Evolutionary conservation across 1,140 invertebrate species (phyloP).

Genomic region (Leptonema lineaticorne): DNA sequence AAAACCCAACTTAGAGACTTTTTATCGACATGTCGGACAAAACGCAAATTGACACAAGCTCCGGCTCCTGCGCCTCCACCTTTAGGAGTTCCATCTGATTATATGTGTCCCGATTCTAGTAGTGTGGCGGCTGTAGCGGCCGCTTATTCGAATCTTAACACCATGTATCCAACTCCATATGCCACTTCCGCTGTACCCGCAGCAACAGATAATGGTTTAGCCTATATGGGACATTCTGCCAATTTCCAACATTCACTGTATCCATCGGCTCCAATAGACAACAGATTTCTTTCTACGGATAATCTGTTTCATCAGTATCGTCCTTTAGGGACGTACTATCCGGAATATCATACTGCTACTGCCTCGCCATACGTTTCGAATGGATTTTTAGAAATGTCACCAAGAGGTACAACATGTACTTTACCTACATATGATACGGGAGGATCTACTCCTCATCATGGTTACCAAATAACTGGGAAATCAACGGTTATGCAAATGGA

Average conservation of each 20-base stretch:
- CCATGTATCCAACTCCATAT: constrained; percentile 72
- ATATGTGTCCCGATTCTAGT: constrained; percentile 60
- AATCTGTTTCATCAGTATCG: constrained; percentile 86
- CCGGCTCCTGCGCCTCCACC: constrained; percentile 50
- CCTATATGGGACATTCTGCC: constrained; percentile 72
- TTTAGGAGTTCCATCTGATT: constrained; percentile 49
- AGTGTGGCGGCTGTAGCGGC: constrained; percentile 70
- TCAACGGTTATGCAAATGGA: constrained; percentile 53
- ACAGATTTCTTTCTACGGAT: constrained; percentile 75
- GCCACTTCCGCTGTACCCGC: constrained; percentile 54
- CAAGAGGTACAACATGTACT: constrained; percentile 50
- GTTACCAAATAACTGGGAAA: constrained; percentile 54
- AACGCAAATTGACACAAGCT: constrained; percentile 72
- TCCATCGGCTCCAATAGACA: constrained; percentile 69
- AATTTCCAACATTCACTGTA: constrained; percentile 74
- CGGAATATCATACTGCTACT: constrained; percentile 70
- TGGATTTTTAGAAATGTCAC: constrained; percentile 71
- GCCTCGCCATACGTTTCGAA: constrained; percentile 70
- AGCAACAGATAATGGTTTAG: constrained; percentile 63
- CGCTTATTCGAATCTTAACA: constrained; percentile 80
- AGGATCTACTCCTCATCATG: constrained; percentile 56
- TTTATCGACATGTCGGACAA: constrained; percentile 86
- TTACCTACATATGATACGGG: constrained; percentile 57
- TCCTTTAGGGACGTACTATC: constrained; percentile 70
- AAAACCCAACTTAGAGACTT: constrained; percentile 92